Evolutionary conservation across 2,113 vertebrate genomes (phyloP).

Genomic region (Sphyrna mokarran): DNA sequence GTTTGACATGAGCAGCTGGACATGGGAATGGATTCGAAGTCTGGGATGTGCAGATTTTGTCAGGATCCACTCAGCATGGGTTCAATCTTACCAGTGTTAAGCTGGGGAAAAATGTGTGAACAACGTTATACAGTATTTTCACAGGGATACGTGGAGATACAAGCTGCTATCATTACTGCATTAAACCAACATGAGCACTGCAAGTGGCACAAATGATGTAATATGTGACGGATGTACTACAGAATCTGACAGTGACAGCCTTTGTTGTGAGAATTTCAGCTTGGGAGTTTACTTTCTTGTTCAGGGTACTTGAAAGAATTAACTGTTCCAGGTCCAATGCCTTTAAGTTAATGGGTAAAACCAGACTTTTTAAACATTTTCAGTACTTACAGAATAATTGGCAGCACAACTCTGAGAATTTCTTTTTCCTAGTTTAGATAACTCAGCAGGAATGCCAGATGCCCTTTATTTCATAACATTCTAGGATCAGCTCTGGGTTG

Average conservation of each 20-base stretch:
- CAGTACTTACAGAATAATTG: background rate
- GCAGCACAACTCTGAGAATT: background rate
- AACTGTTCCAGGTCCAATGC: background rate
- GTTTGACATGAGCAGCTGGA: background rate
- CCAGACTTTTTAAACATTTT: slow-evolving; percentile 12
- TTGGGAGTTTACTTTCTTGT: background rate
- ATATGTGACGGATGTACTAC: background rate
- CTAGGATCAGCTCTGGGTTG: background rate
- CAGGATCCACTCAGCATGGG: background rate
- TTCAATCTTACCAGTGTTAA: background rate
- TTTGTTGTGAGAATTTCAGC: background rate
- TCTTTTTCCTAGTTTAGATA: background rate
- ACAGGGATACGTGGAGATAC: background rate
- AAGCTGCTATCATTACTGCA: background rate
- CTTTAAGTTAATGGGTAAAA: background rate
- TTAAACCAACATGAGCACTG: slow-evolving; percentile 3
- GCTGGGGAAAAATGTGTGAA: background rate
- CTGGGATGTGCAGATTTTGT: background rate
- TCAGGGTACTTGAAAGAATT: background rate
- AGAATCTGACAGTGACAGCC: background rate
- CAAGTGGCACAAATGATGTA: background rate
- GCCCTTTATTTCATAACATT: background rate
- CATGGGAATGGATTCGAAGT: background rate
- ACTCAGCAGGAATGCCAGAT: background rate
- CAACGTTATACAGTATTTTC: slow-evolving; percentile 14